phyloP scores from a whole-genome alignment of 2,888 invertebrate species.

The Serripes groenlandicus region DNA sequence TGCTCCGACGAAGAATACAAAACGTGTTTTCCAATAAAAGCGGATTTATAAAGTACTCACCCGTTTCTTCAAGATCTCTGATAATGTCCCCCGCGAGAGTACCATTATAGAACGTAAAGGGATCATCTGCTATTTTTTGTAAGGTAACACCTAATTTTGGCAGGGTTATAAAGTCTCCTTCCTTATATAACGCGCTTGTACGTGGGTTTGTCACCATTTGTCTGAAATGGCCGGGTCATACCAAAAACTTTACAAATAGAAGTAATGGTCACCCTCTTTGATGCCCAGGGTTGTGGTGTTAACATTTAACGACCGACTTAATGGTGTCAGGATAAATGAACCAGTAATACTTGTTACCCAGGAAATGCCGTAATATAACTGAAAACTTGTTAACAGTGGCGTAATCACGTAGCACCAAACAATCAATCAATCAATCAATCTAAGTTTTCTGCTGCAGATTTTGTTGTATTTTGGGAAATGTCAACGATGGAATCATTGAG shows the following conservation, averaged over 20 bases:
- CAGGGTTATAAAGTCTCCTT: conserved; percentile 29
- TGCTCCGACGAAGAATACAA: too few relatives aligned
- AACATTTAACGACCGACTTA: too few relatives aligned
- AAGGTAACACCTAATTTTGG: conserved; percentile 48
- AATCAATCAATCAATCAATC: not conserved
- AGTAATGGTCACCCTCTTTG: too few relatives aligned
- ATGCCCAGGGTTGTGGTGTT: too few relatives aligned
- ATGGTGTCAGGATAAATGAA: too few relatives aligned
- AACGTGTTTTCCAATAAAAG: too few relatives aligned
- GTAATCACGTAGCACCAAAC: not conserved
- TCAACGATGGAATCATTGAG: too few relatives aligned
- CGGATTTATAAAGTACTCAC: conserved; percentile 25
- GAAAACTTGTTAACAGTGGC: not conserved
- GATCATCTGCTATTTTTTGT: conserved; percentile 43
- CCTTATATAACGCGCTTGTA: conserved; percentile 19
- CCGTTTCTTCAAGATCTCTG: conserved; percentile 29
- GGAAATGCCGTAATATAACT: not conserved
- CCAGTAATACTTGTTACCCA: too few relatives aligned
- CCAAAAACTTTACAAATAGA: too few relatives aligned
- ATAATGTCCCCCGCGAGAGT: conserved; percentile 44
- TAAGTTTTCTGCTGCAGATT: too few relatives aligned
- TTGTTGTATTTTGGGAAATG: too few relatives aligned
- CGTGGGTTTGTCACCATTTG: conserved; percentile 42
- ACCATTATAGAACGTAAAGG: conserved; percentile 49
- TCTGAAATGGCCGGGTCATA: too few relatives aligned